These are phyloP conservation scores for Reinhardtius hippoglossoides DNA, from an alignment of 2,113 vertebrate genomes.

Conservation along the genomic window DNA sequence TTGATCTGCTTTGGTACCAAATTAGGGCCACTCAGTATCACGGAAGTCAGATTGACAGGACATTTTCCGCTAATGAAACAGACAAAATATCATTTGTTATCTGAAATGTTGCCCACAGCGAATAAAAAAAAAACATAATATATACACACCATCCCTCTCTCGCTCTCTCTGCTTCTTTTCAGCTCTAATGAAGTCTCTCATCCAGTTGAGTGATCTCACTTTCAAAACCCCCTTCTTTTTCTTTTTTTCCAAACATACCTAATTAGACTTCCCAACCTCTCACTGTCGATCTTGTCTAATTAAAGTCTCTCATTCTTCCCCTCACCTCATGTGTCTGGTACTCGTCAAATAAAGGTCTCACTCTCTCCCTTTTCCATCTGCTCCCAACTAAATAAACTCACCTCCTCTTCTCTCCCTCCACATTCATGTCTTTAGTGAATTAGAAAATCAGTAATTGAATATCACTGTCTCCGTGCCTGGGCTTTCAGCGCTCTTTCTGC, in stretches of 20 bases:
- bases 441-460: conserved; percentile 75
- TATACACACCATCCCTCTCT: conserved; percentile 44
- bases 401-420: conserved; percentile 27
- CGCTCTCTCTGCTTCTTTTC: conserved; percentile 43
- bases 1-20: conserved; percentile 39
- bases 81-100: conserved; percentile 69
- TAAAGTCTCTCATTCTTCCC: conserved; percentile 79
- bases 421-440: conserved; percentile 65
- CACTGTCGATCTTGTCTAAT: conserved; percentile 80
- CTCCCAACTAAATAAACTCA: conserved; percentile 63
- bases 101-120: conserved; percentile 60
- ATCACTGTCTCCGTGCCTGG: conserved; percentile 54
- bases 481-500: conserved; percentile 49
- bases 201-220: conserved; percentile 72
- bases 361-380: conserved; percentile 48
- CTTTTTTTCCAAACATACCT: conserved; percentile 63
- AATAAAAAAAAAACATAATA: conserved; percentile 26
- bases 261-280: conserved; percentile 81
- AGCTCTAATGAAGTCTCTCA: conserved; percentile 74
- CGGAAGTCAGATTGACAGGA: conserved; percentile 64
- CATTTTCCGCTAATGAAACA: conserved; percentile 67
- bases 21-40: conserved; percentile 42
- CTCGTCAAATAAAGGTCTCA: conserved; percentile 72
- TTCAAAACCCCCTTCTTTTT: conserved; percentile 58
- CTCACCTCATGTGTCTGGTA: conserved; percentile 64